These are phyloP conservation scores for Ptilorrhoa leucosticta DNA, from an alignment of 2,113 vertebrate species.

Conservation along the genomic window DNA sequence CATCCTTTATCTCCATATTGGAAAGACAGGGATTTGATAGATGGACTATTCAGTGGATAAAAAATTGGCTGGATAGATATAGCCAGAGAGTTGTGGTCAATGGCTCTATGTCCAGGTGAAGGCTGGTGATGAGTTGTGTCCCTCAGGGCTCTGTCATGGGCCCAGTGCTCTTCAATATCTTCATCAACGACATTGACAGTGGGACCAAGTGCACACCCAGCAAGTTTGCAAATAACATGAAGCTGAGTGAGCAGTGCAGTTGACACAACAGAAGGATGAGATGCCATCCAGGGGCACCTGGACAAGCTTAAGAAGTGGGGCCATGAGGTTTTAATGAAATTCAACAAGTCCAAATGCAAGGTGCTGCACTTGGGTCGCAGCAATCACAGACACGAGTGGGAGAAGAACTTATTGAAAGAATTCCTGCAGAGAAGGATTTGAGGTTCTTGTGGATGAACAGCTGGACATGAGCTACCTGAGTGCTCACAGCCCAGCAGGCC, in stretches of 20 bases:
- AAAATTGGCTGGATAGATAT: not conserved
- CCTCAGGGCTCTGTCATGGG: not conserved
- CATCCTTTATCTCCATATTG: not conserved
- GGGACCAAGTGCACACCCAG: too few species aligned
- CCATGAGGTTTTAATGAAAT: not conserved
- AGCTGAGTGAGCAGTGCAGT: not conserved
- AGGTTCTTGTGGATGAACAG: not conserved
- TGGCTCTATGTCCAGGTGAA: not conserved
- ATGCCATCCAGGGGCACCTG: too few species aligned
- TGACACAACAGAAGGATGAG: not conserved
- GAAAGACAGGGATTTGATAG: not conserved
- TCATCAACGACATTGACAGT: accelerated
- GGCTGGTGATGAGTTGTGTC: not conserved
- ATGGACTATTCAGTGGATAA: not conserved
- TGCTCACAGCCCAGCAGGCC: not conserved
- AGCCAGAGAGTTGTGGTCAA: not conserved
- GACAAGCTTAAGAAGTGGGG: not conserved
- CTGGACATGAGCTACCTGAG: not conserved
- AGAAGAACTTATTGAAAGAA: not conserved
- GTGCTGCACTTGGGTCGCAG: accelerated
- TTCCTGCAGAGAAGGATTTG: not conserved
- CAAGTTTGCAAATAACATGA: not conserved
- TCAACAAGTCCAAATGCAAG: not conserved
- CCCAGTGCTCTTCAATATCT: not conserved
- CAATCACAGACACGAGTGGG: not conserved